Evolutionary conservation across 2,113 vertebrate genomes (phyloP).

Genomic region (Leuciscus idus): DNA sequence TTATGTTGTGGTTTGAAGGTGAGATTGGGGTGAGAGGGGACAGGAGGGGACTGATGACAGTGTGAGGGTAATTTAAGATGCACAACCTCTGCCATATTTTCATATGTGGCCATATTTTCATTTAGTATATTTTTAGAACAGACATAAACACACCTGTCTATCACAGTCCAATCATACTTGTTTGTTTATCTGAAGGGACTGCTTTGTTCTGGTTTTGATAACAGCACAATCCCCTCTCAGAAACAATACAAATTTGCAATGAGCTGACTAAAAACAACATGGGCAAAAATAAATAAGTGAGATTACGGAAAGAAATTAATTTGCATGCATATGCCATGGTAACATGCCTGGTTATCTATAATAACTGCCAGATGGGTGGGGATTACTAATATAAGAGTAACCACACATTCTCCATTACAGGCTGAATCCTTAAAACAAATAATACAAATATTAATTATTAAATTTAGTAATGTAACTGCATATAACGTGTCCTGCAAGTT

Average conservation of each 20-base stretch:
- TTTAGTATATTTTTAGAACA: slow-evolving; percentile 58
- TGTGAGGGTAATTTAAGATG: slow-evolving; percentile 57
- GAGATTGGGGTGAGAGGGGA: neutral
- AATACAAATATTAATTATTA: neutral
- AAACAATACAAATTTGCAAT: neutral
- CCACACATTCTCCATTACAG: neutral
- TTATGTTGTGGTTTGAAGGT: slow-evolving; percentile 1
- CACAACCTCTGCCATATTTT: slow-evolving; percentile 22
- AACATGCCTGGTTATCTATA: neutral
- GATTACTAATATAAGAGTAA: neutral
- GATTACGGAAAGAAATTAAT: no score
- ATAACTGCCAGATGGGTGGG: neutral
- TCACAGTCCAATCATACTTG: slow-evolving; percentile 26
- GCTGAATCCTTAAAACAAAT: neutral
- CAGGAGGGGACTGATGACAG: slow-evolving; percentile 28
- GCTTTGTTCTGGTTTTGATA: slow-evolving; percentile 11
- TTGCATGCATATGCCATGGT: neutral
- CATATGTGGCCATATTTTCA: neutral
- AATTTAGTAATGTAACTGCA: neutral
- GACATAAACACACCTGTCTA: slow-evolving; percentile 44
- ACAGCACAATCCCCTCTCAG: neutral
- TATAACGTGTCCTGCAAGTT: neutral
- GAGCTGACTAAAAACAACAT: neutral
- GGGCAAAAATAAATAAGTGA: neutral
- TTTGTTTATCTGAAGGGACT: slow-evolving; percentile 19